Base-by-base conservation (phyloP, 2,888 invertebrate genomes). In the Saturnia pavonia region DNA sequence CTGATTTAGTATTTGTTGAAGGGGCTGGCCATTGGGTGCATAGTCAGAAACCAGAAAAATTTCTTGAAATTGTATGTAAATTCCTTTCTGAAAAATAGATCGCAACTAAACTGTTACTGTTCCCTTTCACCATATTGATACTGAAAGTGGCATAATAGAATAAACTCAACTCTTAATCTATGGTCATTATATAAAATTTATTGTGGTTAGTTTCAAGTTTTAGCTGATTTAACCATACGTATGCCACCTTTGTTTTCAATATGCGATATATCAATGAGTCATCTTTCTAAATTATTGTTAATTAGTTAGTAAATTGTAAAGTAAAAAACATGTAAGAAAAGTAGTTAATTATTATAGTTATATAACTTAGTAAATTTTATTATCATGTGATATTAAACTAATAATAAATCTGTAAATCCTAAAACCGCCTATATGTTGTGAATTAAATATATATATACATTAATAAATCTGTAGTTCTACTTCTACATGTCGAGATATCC, bases 21-120 rank as follows among this genome's bases (percentile, higher is more conserved):
- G 97, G 96, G 54, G 97, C 99, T 9, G 98, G 98, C 0, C 99
- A 99, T 88, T 97, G 98, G 97, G 96, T 99, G 0, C 99, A 99
- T 86, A 96, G 97, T 75, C 99, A 99, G 74, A 97, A 98, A 85
- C 98, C 99, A 1, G 89, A 94, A 11, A 96, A 96, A 75, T 98
- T 98, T 87, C 86, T 97, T 40, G 94, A 96, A 69, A 79, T 94
- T 69, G 92, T 96, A 51, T 90, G 95, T 76, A 94, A 94, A 76
- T 97, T 97, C 88, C 86, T 97, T 75, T 93, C 94, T 78, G 89
- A 91, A 54, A 94, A 92, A 80, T 93, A 83, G 76, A 48, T 8
- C 16, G 4, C 19, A 11, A 16, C 12, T 54, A n/a, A 9, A 51
- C 9, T 45, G 4, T 14, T 14, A 51, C 16, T 19, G 1, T 51